Conservation (phyloP, 2,797 vertebrate species). For the Buphagus erythrorhynchus region DNA sequence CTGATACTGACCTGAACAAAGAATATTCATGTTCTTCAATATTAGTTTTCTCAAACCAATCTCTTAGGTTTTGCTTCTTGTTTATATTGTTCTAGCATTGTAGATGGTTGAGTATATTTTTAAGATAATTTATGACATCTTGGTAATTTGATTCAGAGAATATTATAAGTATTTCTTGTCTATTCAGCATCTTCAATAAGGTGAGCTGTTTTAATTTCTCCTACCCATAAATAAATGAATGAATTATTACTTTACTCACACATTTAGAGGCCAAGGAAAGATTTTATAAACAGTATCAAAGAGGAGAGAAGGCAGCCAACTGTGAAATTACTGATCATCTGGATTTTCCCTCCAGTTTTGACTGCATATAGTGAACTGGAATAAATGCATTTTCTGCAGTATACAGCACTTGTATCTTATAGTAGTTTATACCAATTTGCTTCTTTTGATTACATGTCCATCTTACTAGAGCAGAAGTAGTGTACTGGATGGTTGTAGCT, state of each 20-base stretch:
- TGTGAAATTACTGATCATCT: slow-evolving; percentile 88
- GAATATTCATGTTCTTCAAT: neutral
- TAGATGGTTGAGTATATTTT: neutral
- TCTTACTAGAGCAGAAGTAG: slow-evolving; percentile 42
- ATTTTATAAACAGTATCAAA: slow-evolving; percentile 82
- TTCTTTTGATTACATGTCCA: slow-evolving; percentile 72
- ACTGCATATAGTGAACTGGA: slow-evolving; percentile 40
- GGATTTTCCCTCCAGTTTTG: slow-evolving; percentile 75
- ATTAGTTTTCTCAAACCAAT: neutral
- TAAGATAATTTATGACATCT: neutral
- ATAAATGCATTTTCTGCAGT: slow-evolving; percentile 58
- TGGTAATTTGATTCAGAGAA: slow-evolving; percentile 23
- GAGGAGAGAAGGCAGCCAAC: slow-evolving; percentile 76
- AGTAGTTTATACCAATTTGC: slow-evolving; percentile 68
- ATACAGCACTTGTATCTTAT: slow-evolving; percentile 19
- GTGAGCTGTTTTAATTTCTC: slow-evolving; percentile 53
- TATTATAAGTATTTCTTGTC: neutral
- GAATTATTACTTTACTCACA: slow-evolving; percentile 66
- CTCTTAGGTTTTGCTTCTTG: neutral
- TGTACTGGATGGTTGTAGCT: neutral
- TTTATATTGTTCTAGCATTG: neutral
- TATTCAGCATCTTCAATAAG: slow-evolving; percentile 67
- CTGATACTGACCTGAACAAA: neutral
- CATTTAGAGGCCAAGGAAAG: slow-evolving; percentile 50
- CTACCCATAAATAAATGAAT: slow-evolving; percentile 67